phyloP scores from a whole-genome alignment of 2,113 vertebrate species.

The Tychaedon coryphoeus region DNA sequence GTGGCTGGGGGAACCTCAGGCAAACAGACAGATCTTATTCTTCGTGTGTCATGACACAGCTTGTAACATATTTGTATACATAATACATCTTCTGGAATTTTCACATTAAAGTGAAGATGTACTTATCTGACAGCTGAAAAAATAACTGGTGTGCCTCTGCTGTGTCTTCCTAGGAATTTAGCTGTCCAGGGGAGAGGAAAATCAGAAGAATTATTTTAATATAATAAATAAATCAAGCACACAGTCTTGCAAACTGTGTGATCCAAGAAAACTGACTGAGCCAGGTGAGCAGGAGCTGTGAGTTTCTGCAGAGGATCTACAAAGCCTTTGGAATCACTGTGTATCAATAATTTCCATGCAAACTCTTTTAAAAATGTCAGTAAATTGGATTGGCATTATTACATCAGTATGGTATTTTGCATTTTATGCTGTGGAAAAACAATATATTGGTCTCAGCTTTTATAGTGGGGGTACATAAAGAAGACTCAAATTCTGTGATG shows the following conservation, averaged over 20 bases:
- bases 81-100: slow-evolving; percentile 13
- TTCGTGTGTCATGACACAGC: not conserved
- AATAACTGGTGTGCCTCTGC: not conserved
- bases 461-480: not conserved
- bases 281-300: rapidly evolving
- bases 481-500: not conserved
- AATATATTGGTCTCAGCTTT: not conserved
- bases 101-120: not conserved
- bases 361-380: not conserved
- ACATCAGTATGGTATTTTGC: not conserved
- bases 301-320: not conserved
- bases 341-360: not conserved
- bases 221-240: not conserved
- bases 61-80: slow-evolving; percentile 9
- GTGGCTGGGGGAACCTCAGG: not conserved
- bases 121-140: not conserved
- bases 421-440: not conserved
- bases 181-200: not conserved
- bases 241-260: not conserved
- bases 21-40: not conserved
- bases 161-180: not conserved
- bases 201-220: not conserved
- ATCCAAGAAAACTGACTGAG: not conserved
- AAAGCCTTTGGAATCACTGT: not conserved
- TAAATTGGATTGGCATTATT: not conserved